Evolutionary conservation across 1,140 invertebrate species (phyloP), one percentile per base, ranked within the genome.

Genomic region (Hylaeus volcanicus): DNA sequence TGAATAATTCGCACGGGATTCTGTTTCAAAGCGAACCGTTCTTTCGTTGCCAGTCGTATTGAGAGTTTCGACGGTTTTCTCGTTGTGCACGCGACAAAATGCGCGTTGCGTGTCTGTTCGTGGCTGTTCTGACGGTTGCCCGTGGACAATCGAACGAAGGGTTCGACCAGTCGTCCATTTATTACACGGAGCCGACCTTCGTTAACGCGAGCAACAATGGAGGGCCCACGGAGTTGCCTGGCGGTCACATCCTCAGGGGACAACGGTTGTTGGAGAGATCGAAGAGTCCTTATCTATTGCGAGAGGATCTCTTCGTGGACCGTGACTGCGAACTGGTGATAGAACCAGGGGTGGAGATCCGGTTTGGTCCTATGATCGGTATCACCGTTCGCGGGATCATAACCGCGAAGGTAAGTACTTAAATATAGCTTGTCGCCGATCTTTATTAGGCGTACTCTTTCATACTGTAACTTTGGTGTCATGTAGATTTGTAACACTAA

Each of bases 331-430:
- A 96, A 88, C 93, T 99, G 64, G 94, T 96, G 43, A 95, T 99
- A 61, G 96, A 98, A 88, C 95, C 98, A 0, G 98, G 98, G 1
- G 97, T 98, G 0, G 96, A 96, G 86, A 93, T 99, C 12, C 94
- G 96, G 69, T 98, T 99, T 93, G 95, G 96, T 5, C 97, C 98
- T 3, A 97, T 97, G 93, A 96, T 97, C 87, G 98, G 98, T 71
- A 96, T 99, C 85, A 98, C 97, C 53, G 96, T 99, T 37, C 95
- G 96, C 88, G 98, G 98, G 84, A 95, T 96, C 84, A 93, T 99
- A 6, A 96, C 95, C 72, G 98, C 98, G 53, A 95, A 97, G 95
- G 98, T 99, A 95, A 68, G 96, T 70, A 6, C 26, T 26, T 26
- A 26, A 26, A 26, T 26, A 26, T 26, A 26, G 26, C 26, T 26